phyloP scores from a whole-genome alignment of 2,888 invertebrate genomes.

The Rhabditoides inermis region DNA sequence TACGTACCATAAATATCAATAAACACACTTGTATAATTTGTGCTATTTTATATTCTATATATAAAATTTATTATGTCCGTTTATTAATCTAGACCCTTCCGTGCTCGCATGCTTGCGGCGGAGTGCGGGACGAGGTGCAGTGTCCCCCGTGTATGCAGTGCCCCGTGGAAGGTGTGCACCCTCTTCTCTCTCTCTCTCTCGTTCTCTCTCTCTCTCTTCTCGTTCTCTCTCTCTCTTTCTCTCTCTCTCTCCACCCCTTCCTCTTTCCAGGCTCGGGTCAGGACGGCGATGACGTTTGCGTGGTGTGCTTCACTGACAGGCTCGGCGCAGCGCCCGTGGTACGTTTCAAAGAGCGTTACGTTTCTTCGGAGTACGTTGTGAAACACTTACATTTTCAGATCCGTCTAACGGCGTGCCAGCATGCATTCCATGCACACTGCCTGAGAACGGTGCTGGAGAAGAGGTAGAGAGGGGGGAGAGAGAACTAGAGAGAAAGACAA shows the following conservation, averaged over 20 bases:
- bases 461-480: no score
- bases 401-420: slow-evolving; percentile 72
- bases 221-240: background rate
- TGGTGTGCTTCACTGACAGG: slow-evolving; percentile 97
- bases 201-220: background rate
- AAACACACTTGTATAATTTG: no score
- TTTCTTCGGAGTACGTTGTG: background rate
- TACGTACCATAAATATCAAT: no score
- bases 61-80: no score
- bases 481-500: no score
- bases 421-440: slow-evolving; percentile 89
- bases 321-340: slow-evolving; percentile 89
- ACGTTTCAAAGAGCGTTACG: slow-evolving; percentile 60
- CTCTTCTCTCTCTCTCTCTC: background rate
- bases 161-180: slow-evolving; percentile 53
- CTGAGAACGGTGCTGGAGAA: slow-evolving; percentile 55
- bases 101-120: slow-evolving; percentile 70
- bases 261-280: slow-evolving; percentile 63
- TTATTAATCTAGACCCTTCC: no score
- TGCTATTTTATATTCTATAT: no score
- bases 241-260: background rate
- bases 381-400: background rate
- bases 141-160: slow-evolving; percentile 86
- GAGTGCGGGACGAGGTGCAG: slow-evolving; percentile 71
- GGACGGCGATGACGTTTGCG: slow-evolving; percentile 97